A percentile compares a stretch with the other conserved stretches of the same genome.
Evolutionary conservation across 2,888 invertebrate species (phyloP).

Genomic region (Bruchidius siliquastri): DNA sequence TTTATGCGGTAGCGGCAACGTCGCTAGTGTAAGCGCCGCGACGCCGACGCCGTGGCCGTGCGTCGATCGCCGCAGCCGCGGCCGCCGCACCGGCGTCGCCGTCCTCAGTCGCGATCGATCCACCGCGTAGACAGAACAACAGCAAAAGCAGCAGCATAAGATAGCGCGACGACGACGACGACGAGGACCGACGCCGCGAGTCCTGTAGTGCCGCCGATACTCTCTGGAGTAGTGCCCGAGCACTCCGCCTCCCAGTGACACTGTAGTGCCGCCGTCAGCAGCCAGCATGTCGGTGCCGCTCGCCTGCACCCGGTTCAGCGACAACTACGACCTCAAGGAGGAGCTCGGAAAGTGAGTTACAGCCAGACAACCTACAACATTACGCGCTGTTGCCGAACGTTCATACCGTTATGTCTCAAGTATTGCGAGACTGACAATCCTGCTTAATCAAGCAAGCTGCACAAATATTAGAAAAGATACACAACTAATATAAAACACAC

Average conservation of each 20-base stretch:
- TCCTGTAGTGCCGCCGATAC: neutral
- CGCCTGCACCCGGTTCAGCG: constrained; percentile 96
- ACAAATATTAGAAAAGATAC: too few species aligned
- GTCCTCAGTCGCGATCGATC: neutral
- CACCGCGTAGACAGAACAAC: neutral
- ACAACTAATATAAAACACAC: too few species aligned
- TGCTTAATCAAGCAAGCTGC: too few species aligned
- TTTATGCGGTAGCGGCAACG: neutral
- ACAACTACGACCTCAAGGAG: constrained; percentile 99
- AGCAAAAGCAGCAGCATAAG: too few species aligned
- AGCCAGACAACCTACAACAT: neutral
- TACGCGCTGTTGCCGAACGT: neutral
- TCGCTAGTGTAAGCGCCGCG: neutral
- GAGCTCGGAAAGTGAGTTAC: constrained; percentile 95
- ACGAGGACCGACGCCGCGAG: too few species aligned
- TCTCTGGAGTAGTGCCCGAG: neutral
- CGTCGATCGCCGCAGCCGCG: neutral
- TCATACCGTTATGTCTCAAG: constrained; percentile 6
- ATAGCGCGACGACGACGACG: too few species aligned
- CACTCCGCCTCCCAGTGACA: neutral
- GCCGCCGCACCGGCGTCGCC: neutral
- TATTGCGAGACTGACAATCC: too few species aligned
- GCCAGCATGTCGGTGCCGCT: constrained; percentile 77
- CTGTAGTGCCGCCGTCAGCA: constrained; percentile 20
- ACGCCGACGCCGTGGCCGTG: neutral